phyloP scores from a whole-genome alignment of 2,113 vertebrate genomes.

The Aldabrachelys gigantea region DNA sequence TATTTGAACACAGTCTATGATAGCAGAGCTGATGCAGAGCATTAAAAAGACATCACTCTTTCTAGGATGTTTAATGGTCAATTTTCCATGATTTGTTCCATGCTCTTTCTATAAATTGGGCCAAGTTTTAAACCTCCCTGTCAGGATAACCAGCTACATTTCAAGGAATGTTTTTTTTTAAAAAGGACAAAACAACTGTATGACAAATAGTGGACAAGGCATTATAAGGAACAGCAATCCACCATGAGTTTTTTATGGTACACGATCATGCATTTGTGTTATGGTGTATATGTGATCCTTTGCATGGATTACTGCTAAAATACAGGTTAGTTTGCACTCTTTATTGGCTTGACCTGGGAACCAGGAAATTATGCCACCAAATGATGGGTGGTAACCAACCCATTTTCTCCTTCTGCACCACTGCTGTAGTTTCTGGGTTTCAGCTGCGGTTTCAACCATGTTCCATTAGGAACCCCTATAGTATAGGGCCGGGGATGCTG shows the following conservation, averaged over 20 bases:
- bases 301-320: neutral
- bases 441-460: constrained; percentile 29
- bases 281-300: neutral
- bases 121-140: neutral
- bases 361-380: neutral
- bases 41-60: neutral
- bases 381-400: neutral
- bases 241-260: neutral
- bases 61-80: neutral
- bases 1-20: neutral
- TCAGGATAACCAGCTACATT: neutral
- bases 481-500: constrained; percentile 5
- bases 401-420: neutral
- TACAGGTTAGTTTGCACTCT: neutral
- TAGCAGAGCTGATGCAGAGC: neutral
- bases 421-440: constrained; percentile 1
- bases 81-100: neutral
- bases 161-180: neutral
- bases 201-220: neutral
- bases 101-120: neutral
- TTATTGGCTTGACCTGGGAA: neutral
- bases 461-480: constrained; percentile 21
- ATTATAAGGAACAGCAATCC: neutral
- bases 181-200: neutral
- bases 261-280: neutral